phyloP scores from a whole-genome alignment of 2,113 vertebrate species.

The Tauraco erythrolophus region DNA sequence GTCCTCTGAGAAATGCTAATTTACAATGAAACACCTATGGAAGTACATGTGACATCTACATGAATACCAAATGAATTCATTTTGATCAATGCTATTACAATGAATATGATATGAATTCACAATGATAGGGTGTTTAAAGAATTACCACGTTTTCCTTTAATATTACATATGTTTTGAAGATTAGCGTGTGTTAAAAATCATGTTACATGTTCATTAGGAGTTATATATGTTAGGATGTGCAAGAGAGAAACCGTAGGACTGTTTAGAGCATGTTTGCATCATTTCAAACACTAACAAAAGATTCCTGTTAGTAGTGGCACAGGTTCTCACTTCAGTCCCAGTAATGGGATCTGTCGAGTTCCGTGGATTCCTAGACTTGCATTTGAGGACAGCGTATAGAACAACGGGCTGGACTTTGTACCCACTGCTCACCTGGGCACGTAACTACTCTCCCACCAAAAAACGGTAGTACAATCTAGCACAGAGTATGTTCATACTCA shows the following conservation, averaged over 20 bases:
- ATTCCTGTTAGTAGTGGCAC: background rate
- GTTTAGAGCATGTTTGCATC: background rate
- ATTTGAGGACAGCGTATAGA: background rate
- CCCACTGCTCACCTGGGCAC: background rate
- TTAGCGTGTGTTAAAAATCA: constrained; percentile 3
- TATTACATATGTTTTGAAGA: constrained; percentile 64
- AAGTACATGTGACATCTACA: constrained; percentile 84
- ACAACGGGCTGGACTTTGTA: background rate
- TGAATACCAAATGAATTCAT: constrained; percentile 86
- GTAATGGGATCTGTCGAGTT: background rate
- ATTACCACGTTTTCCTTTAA: constrained; percentile 69
- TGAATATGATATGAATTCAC: constrained; percentile 80
- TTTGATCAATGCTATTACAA: constrained; percentile 85
- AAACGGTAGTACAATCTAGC: background rate
- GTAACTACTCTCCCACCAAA: background rate
- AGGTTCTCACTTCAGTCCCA: background rate
- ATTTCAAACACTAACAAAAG: background rate
- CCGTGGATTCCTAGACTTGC: background rate
- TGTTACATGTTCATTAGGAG: background rate
- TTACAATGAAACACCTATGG: constrained; percentile 86
- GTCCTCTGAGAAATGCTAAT: constrained; percentile 88
- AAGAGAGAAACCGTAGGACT: background rate
- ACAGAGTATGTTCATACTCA: background rate
- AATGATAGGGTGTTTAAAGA: constrained; percentile 70
- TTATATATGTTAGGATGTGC: background rate